phyloP scores from a whole-genome alignment of 2,888 invertebrate species.

The Xanthorhoe spadicearia region DNA sequence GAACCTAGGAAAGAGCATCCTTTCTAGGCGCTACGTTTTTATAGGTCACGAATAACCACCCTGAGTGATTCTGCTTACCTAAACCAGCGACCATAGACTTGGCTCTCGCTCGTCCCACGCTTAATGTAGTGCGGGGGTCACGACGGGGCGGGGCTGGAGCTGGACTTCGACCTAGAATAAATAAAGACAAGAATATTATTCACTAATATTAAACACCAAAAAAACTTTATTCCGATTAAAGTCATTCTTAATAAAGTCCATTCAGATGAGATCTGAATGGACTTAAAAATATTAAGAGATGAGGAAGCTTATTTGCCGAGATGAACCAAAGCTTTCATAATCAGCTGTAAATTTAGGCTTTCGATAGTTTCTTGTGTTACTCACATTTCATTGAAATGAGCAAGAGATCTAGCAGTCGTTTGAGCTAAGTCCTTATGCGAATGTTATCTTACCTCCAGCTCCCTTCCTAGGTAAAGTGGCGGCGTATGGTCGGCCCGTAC shows the following conservation, averaged over 20 bases:
- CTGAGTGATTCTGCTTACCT: conserved; percentile 72
- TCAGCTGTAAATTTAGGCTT: too few species aligned
- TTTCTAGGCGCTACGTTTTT: too few species aligned
- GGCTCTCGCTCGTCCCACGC: conserved; percentile 95
- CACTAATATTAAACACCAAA: not conserved
- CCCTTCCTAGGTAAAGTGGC: conserved; percentile 94
- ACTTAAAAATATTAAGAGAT: too few species aligned
- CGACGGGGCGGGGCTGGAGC: conserved; percentile 97
- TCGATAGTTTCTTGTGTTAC: too few species aligned
- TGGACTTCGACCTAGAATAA: conserved; percentile 85
- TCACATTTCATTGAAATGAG: too few species aligned
- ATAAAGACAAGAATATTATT: conserved; percentile 16
- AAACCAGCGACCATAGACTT: conserved; percentile 97
- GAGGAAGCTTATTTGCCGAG: too few species aligned
- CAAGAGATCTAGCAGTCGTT: too few species aligned
- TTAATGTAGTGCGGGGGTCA: conserved; percentile 97
- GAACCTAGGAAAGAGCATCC: too few species aligned
- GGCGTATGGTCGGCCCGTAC: conserved; percentile 88
- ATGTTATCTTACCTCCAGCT: conserved; percentile 76
- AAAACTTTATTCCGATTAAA: too few species aligned
- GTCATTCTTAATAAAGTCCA: too few species aligned
- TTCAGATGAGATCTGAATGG: too few species aligned
- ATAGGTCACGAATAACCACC: not conserved
- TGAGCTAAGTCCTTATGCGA: not conserved
- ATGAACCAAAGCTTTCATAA: too few species aligned